A percentile compares a stretch with the other conserved stretches of the same genome.
These are phyloP conservation scores for Antheraea pernyi DNA, from an alignment of 1,140 invertebrate genomes.

Conservation along the genomic window DNA sequence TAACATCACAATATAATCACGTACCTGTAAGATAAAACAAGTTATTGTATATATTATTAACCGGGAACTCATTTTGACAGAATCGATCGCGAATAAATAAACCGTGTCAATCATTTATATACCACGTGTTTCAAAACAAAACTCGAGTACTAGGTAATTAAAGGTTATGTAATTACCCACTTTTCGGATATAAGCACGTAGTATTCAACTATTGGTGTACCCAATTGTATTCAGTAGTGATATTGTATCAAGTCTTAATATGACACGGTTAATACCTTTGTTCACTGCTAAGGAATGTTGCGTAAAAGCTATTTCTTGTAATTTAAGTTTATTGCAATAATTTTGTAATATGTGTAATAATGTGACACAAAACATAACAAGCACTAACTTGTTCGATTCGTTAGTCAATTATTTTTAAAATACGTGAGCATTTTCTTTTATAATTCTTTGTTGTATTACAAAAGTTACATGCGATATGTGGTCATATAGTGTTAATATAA, in stretches of 20 bases:
- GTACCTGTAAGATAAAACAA: constrained; percentile 34
- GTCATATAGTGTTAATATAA: too few relatives aligned
- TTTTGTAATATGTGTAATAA: neutral
- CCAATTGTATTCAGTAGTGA: neutral
- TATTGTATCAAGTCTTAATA: neutral
- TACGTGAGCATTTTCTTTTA: neutral
- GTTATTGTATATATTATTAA: constrained; percentile 27
- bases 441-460: neutral
- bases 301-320: neutral
- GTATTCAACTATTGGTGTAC: neutral
- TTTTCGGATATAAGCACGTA: constrained; percentile 8
- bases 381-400: neutral
- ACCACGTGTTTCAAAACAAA: constrained; percentile 53
- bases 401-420: neutral
- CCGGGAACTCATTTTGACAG: constrained; percentile 41
- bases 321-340: neutral
- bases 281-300: neutral
- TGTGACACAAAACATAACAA: neutral
- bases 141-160: constrained; percentile 41
- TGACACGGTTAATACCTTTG: neutral
- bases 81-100: constrained; percentile 31
- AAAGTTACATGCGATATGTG: too few relatives aligned
- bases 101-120: constrained; percentile 48
- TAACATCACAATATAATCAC: neutral
- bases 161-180: constrained; percentile 25